Evolutionary conservation across 1,140 invertebrate species (phyloP), one percentile per base, ranked within the genome.

Genomic region (Eupeodes corollae): DNA sequence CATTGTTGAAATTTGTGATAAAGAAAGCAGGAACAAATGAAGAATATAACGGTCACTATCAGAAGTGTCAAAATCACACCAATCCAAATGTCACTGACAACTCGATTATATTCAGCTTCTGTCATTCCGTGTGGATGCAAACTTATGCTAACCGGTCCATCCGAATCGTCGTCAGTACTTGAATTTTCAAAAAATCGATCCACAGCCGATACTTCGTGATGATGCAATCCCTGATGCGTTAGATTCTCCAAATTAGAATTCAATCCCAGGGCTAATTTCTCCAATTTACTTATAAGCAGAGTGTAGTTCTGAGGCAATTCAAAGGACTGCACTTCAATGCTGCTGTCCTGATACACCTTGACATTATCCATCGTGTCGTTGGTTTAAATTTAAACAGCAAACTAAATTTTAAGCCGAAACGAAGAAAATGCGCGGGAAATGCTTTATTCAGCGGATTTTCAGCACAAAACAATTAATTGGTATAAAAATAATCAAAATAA

Each of bases 1-100:
- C 80, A 79, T 62, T 81, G 71, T 69, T 82, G 70, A 66, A 82
- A 75, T 61, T 78, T 74, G 71, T 80, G 76, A 54, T 78, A 78
- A 6, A 79, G 56, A 37, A 79, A 70, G 58, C 76, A 79, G 18
- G 75, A 72, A 52, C 76, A 79, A 55, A 79, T 75, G 56, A 76
- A 78, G 52, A 75, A 77, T 44, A 78, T 70, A 53, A 76, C 75
- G 52, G 73, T 74, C 5, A 79, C 63, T 8, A 78, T 75, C 55
- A 79, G 70, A 14, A 79, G 57, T 3, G 75, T 76, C 1, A 79
- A 61, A 6, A 77, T 75, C 21, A 79, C 71, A 5, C 76, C 76
- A n/a, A 79, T 74, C 77, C 77, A 79, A 19, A 79, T 72, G 51
- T 79, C 77, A 31, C 76, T 70, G 34, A 70, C 61, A 11, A 69